Conservation (phyloP, 2,888 invertebrate genomes). For the Nephrotoma flavescens region DNA sequence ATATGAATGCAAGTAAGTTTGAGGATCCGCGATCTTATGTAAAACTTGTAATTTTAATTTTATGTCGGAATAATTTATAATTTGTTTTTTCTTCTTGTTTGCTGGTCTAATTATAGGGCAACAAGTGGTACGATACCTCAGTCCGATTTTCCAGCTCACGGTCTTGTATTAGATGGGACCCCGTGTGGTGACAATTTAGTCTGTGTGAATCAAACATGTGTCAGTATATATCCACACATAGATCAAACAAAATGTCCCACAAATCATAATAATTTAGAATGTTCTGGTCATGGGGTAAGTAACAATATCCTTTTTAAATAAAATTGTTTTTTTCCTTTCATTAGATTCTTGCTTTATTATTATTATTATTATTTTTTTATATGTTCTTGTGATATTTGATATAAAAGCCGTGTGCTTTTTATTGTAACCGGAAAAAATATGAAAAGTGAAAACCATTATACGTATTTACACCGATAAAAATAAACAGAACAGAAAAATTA, state of each 20-base stretch:
- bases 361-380: background rate
- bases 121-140: slow-evolving; percentile 52
- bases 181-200: slow-evolving; percentile 85
- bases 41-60: background rate
- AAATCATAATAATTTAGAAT: slow-evolving; percentile 75
- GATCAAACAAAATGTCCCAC: slow-evolving; percentile 81
- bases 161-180: slow-evolving; percentile 85
- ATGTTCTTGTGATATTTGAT: background rate
- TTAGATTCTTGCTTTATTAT: background rate
- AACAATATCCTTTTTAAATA: background rate
- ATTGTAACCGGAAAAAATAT: background rate
- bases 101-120: slow-evolving; percentile 38
- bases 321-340: background rate
- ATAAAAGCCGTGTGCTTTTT: background rate
- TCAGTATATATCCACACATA: slow-evolving; percentile 67
- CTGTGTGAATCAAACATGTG: slow-evolving; percentile 89
- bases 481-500: background rate
- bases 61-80: background rate
- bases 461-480: background rate
- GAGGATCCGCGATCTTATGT: background rate
- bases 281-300: slow-evolving; percentile 92
- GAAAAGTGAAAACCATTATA: background rate
- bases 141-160: slow-evolving; percentile 57
- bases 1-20: slow-evolving; percentile 91
- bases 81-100: background rate